Conservation (phyloP, 2,113 vertebrate genomes). For the Stegostoma tigrinum region DNA sequence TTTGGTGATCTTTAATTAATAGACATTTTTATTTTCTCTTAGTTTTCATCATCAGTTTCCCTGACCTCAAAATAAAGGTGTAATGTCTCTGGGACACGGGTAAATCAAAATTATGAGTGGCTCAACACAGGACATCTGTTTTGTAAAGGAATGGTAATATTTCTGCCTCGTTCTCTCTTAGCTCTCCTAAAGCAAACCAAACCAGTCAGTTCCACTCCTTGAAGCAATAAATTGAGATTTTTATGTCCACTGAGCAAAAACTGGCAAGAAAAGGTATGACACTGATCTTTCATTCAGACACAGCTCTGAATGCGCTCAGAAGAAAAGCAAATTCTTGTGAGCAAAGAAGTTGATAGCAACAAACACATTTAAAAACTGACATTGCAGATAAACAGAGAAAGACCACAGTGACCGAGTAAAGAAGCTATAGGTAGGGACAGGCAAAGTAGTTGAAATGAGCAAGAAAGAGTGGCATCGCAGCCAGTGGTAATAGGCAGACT, state of each 20-base stretch:
- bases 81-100: not conserved
- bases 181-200: not conserved
- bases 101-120: not conserved
- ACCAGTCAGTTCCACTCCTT: not conserved
- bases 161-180: not conserved
- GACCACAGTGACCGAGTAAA: not conserved
- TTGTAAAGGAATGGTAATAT: not conserved
- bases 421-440: not conserved
- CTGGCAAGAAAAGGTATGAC: not conserved
- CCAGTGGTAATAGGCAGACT: not conserved
- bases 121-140: not conserved
- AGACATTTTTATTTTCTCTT: not conserved
- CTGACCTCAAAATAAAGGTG: not conserved
- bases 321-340: not conserved
- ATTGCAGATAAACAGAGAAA: not conserved
- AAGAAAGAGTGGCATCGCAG: too few relatives aligned
- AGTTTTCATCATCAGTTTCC: not conserved
- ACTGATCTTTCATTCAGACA: not conserved
- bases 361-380: too few relatives aligned
- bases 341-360: not conserved
- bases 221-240: not conserved
- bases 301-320: not conserved
- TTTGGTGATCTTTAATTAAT: not conserved
- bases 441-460: not conserved
- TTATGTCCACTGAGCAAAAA: not conserved